Conservation (phyloP, 2,113 vertebrate genomes). For the Chloropsis cyanopogon region DNA sequence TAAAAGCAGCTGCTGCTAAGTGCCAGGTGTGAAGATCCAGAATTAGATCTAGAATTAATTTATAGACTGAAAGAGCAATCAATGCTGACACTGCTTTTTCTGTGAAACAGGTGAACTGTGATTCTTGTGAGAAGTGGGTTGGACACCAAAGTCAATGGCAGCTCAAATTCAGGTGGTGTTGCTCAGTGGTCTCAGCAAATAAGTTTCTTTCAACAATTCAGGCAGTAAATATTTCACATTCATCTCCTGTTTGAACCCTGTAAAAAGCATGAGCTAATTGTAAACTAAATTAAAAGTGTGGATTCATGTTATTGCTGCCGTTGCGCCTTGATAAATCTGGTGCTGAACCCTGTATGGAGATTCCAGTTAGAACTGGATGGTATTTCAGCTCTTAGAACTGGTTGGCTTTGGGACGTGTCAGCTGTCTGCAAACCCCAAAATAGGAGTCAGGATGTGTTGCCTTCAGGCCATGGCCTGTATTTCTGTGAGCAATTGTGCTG, state of each 20-base stretch:
- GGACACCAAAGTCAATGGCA: neutral
- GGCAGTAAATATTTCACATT: neutral
- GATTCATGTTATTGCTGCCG: neutral
- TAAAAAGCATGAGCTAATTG: neutral
- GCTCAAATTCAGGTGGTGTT: neutral
- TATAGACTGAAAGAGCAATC: neutral
- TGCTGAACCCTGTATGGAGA: neutral
- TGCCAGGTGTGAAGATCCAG: neutral
- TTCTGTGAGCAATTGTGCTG: neutral
- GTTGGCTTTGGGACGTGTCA: neutral
- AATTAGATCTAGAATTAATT: neutral
- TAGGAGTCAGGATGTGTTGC: rapidly evolving
- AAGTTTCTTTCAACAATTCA: neutral
- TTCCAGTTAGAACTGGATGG: neutral
- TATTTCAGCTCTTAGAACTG: neutral
- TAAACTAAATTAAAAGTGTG: neutral
- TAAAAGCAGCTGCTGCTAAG: neutral
- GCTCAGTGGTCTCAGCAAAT: neutral
- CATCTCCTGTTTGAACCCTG: neutral
- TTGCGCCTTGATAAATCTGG: neutral
- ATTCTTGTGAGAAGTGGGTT: neutral
- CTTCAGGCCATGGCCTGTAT: rapidly evolving
- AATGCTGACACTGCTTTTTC: neutral
- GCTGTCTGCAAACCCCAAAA: neutral
- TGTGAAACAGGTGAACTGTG: neutral